These are phyloP conservation scores for Numenius phaeopus DNA, from an alignment of 2,797 vertebrate species.

Conservation along the genomic window DNA sequence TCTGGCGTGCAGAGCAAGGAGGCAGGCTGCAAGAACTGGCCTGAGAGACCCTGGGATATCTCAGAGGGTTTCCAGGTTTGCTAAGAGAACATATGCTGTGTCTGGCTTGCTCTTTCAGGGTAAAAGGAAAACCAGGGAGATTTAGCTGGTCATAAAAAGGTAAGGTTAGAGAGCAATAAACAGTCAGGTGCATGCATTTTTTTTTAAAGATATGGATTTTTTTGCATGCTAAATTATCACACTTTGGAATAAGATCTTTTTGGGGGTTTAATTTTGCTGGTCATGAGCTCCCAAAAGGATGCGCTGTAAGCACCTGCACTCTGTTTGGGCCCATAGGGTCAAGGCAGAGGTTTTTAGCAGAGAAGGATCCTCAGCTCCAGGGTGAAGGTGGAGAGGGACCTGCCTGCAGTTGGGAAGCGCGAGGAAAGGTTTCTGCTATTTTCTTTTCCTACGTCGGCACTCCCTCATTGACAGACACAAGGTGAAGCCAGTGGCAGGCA, in stretches of 20 bases:
- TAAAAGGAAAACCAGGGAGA: not conserved
- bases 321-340: rapidly evolving
- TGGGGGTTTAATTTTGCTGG: not conserved
- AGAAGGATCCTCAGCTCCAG: not conserved
- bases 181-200: not conserved
- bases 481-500: not conserved
- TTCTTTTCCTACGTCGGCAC: not conserved
- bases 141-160: not conserved
- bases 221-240: not conserved
- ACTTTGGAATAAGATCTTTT: not conserved
- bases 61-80: not conserved
- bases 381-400: not conserved
- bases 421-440: not conserved
- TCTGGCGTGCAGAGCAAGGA: not conserved
- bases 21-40: not conserved
- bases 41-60: not conserved
- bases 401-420: not conserved
- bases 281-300: not conserved
- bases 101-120: not conserved
- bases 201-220: not conserved
- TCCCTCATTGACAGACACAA: not conserved
- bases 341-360: not conserved
- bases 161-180: not conserved
- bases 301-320: rapidly evolving
- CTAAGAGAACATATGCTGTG: not conserved